These are phyloP conservation scores for Pristionchus exspectatus DNA, from an alignment of 2,888 invertebrate genomes.

Conservation along the genomic window DNA sequence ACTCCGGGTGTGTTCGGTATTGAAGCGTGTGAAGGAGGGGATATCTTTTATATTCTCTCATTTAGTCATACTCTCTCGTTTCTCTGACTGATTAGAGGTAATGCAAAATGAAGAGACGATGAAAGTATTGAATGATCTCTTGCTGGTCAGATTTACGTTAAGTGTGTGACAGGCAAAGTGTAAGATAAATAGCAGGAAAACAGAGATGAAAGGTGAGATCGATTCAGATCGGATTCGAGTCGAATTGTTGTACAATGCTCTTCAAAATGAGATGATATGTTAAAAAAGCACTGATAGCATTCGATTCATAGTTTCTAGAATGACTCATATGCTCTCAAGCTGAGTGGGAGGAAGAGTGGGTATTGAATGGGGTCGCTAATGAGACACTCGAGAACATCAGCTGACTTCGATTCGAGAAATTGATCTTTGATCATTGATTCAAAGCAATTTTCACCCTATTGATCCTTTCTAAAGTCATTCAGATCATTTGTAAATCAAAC, in stretches of 20 bases:
- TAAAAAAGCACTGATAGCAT: not conserved
- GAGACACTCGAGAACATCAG: not conserved
- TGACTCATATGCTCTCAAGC: not conserved
- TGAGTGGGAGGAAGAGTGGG: not conserved
- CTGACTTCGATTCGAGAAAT: not conserved
- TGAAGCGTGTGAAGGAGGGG: not conserved
- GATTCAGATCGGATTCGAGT: not conserved
- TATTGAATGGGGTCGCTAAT: not conserved
- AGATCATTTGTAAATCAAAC: too few species aligned
- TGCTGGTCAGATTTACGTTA: not conserved
- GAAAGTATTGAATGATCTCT: too few species aligned
- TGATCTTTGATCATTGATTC: not conserved
- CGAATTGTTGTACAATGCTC: too few species aligned
- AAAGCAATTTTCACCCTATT: not conserved
- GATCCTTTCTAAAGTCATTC: too few species aligned
- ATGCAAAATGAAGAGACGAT: too few species aligned
- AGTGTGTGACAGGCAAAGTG: not conserved
- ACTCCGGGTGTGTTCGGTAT: not conserved
- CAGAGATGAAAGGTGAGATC: not conserved
- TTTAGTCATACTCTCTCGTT: too few species aligned
- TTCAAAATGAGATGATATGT: not conserved
- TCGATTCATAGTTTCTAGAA: not conserved
- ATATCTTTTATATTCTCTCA: too few species aligned
- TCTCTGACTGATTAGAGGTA: too few species aligned
- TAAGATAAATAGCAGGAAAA: not conserved